These are phyloP conservation scores for Apoda limacodes DNA, from an alignment of 2,888 invertebrate species.

Conservation along the genomic window DNA sequence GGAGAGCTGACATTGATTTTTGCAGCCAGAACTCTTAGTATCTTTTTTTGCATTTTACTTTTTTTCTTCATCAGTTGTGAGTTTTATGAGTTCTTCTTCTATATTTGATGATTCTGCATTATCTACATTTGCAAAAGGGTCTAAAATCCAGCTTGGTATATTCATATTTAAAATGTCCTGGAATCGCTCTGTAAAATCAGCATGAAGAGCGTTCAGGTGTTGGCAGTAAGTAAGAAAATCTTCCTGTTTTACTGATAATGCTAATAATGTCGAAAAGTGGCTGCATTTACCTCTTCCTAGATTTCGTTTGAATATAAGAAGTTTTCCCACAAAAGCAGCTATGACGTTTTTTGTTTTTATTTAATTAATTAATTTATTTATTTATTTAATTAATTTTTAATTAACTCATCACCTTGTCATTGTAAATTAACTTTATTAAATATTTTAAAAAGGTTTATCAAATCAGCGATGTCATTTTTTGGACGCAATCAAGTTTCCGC, in stretches of 20 bases:
- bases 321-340: no score
- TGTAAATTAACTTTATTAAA: constrained; percentile 23
- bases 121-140: constrained; percentile 23
- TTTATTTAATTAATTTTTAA: no score
- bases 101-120: constrained; percentile 19
- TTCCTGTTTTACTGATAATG: constrained; percentile 17
- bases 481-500: no score
- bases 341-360: constrained; percentile 28
- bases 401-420: constrained; percentile 21
- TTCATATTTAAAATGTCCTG: constrained; percentile 20
- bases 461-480: no score
- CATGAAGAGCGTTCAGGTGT: constrained; percentile 19
- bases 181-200: constrained; percentile 16
- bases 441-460: constrained; percentile 26
- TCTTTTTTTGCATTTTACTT: constrained; percentile 21
- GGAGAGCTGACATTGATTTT: constrained; percentile 16
- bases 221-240: constrained; percentile 17
- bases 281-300: constrained; percentile 21
- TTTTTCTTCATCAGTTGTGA: constrained; percentile 21
- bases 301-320: constrained; percentile 26
- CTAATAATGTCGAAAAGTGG: constrained; percentile 18
- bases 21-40: constrained; percentile 20
- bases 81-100: constrained; percentile 21
- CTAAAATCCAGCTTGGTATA: constrained; percentile 22
- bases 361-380: no score